Evolutionary conservation across 2,888 invertebrate genomes (phyloP).

Genomic region (Scaptomyza parva): DNA sequence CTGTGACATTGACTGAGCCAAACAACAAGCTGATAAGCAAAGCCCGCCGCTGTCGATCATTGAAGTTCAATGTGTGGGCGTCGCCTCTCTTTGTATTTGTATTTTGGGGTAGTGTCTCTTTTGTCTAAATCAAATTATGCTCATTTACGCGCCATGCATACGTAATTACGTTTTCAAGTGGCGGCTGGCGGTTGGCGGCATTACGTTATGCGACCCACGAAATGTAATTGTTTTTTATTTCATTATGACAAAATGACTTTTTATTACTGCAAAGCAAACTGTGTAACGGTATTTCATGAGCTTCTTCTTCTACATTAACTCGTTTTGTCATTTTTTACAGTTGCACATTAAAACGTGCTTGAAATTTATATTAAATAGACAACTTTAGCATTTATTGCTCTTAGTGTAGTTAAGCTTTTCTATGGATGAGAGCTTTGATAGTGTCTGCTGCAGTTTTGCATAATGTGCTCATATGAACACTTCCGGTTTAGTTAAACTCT

Average conservation of each 20-base stretch:
- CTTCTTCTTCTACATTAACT: slow-evolving; percentile 7
- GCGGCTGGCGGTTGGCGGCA: too few relatives aligned
- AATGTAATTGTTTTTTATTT: slow-evolving; percentile 46
- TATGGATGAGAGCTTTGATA: slow-evolving; percentile 41
- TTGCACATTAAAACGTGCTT: slow-evolving; percentile 64
- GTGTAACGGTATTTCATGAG: slow-evolving; percentile 51
- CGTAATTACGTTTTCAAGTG: slow-evolving; percentile 60
- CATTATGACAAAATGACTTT: slow-evolving; percentile 72
- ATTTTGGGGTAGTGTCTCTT: slow-evolving; percentile 11
- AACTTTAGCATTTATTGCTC: slow-evolving; percentile 1
- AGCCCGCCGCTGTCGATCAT: slow-evolving; percentile 29
- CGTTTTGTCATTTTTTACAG: slow-evolving; percentile 32
- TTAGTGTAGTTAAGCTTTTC: slow-evolving; percentile 29
- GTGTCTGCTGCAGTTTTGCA: slow-evolving; percentile 55
- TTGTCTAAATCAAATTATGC: slow-evolving; percentile 63
- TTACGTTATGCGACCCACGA: slow-evolving; percentile 57
- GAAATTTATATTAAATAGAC: slow-evolving; percentile 29
- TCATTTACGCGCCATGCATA: slow-evolving; percentile 73
- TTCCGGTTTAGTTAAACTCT: slow-evolving; percentile 59
- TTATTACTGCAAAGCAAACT: slow-evolving; percentile 18
- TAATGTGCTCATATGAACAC: slow-evolving; percentile 53
- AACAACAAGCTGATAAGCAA: slow-evolving; percentile 36
- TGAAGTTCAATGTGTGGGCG: slow-evolving; percentile 30
- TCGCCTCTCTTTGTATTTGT: slow-evolving; percentile 1
- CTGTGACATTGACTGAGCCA: slow-evolving; percentile 77